Conservation (phyloP, 2,797 vertebrate genomes). For the Staurois parvus region DNA sequence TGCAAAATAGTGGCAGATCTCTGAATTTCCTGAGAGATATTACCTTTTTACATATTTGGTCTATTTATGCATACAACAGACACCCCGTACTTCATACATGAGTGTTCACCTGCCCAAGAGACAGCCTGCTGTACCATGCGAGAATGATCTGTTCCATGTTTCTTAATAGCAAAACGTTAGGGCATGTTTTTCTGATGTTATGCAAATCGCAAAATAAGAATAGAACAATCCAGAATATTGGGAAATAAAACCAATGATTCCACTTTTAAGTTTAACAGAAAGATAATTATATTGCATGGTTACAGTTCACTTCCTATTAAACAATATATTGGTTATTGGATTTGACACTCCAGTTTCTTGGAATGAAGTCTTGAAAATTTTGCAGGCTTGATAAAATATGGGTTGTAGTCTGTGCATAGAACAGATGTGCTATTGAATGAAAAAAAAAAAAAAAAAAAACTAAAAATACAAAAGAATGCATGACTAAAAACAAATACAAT, state of each 20-base stretch:
- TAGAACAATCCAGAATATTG: not conserved
- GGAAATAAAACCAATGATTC: slow-evolving; percentile 22
- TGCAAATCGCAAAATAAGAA: not conserved
- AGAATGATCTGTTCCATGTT: not conserved
- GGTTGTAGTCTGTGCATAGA: slow-evolving; percentile 51
- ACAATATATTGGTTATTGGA: slow-evolving; percentile 16
- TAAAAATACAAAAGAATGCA: not conserved
- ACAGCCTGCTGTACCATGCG: not conserved
- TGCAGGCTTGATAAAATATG: slow-evolving; percentile 15
- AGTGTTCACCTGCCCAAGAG: not conserved
- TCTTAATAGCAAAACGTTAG: not conserved
- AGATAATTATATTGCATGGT: slow-evolving; percentile 24
- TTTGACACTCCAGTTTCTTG: slow-evolving; percentile 35
- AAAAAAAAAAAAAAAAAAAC: slow-evolving; percentile 2
- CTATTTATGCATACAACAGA: slow-evolving; percentile 21
- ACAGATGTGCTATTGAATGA: slow-evolving; percentile 14
- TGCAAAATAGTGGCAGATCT: slow-evolving; percentile 59
- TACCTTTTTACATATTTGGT: slow-evolving; percentile 53
- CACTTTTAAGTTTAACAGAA: slow-evolving; percentile 42
- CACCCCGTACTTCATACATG: not conserved
- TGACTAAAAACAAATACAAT: not conserved
- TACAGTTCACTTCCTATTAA: slow-evolving; percentile 31
- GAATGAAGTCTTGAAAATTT: slow-evolving; percentile 20
- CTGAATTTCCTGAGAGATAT: slow-evolving; percentile 49
- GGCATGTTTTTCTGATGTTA: not conserved